Evolutionary conservation across 2,113 vertebrate genomes (phyloP).

Genomic region (Pachyramphus minor): DNA sequence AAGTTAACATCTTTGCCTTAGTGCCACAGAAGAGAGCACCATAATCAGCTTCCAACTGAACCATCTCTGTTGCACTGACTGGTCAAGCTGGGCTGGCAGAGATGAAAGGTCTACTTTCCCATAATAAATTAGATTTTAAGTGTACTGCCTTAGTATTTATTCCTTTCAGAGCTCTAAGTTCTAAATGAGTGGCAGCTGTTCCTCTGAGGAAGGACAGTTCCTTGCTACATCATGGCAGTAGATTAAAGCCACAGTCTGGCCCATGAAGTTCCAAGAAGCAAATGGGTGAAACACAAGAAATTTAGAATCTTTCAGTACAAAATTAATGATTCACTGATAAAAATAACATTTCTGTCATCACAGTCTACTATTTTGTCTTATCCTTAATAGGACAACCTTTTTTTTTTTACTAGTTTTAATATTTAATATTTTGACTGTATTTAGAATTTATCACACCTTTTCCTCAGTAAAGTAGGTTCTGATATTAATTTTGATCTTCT

Average conservation of each 20-base stretch:
- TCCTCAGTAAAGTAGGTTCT: slow-evolving; percentile 53
- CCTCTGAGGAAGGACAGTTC: neutral
- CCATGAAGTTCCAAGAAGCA: neutral
- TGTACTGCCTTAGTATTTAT: neutral
- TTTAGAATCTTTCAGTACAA: neutral
- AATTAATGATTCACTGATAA: neutral
- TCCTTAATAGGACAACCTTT: neutral
- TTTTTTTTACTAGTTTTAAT: neutral
- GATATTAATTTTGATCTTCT: slow-evolving; percentile 56
- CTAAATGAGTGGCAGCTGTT: neutral
- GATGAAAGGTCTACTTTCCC: neutral
- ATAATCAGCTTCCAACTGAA: neutral
- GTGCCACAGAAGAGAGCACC: neutral
- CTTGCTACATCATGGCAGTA: neutral
- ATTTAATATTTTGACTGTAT: neutral
- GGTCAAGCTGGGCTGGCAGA: neutral
- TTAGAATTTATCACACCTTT: neutral
- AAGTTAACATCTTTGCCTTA: neutral
- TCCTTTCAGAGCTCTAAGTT: neutral
- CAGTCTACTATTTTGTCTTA: neutral
- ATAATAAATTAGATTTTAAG: neutral
- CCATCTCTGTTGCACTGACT: neutral
- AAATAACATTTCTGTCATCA: neutral
- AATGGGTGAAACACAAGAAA: neutral
- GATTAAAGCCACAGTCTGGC: neutral